Percentiles rank a stretch among this genome's conserved stretches.
Evolutionary conservation across 2,113 vertebrate genomes (phyloP).

Genomic region (Clarias macrocephalus): DNA sequence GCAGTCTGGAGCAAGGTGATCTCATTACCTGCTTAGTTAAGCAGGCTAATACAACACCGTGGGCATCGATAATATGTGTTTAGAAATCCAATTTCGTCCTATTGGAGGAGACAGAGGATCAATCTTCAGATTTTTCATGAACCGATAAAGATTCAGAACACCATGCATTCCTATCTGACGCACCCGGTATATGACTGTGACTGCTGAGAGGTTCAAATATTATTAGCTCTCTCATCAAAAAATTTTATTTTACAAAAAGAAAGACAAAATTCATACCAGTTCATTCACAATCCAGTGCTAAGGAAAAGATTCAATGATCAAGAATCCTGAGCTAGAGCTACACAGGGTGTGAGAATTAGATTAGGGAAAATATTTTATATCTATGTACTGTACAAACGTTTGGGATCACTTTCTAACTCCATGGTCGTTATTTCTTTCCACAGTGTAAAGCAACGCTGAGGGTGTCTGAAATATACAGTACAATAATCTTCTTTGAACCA

Average conservation of each 20-base stretch:
- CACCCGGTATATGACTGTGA: background rate
- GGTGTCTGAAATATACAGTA: no score
- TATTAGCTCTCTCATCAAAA: background rate
- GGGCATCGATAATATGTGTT: conserved; percentile 59
- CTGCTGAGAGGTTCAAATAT: background rate
- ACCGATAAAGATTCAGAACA: conserved; percentile 44
- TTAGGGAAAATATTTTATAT: background rate
- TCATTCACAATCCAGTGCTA: background rate
- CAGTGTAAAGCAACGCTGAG: no score
- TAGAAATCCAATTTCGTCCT: conserved; percentile 54
- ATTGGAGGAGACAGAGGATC: conserved; percentile 57
- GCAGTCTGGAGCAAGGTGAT: conserved; percentile 47
- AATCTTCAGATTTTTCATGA: conserved; percentile 48
- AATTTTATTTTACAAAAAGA: background rate
- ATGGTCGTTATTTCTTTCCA: no score
- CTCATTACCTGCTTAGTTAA: conserved; percentile 61
- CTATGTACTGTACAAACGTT: background rate
- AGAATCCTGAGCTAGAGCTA: background rate
- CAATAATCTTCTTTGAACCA: no score
- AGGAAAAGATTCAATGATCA: background rate
- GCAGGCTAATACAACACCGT: conserved; percentile 54
- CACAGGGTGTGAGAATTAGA: background rate
- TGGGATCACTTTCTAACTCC: no score
- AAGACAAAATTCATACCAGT: background rate
- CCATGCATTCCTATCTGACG: background rate